phyloP scores from a whole-genome alignment of 2,797 vertebrate species.

The Diglossa cyanea region DNA sequence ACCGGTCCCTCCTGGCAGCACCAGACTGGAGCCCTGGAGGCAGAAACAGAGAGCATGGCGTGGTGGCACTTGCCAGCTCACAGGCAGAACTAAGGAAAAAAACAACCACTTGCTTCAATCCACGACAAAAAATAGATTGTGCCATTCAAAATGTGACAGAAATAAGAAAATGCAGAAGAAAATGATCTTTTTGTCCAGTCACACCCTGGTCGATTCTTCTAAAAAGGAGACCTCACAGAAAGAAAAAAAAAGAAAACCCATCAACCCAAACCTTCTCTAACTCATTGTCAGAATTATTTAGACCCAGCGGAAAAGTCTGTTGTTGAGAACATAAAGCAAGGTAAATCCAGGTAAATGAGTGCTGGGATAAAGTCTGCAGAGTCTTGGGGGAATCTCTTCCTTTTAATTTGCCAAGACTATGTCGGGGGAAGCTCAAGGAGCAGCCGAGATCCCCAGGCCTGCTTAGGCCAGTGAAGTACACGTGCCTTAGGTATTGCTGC shows the following conservation, averaged over 20 bases:
- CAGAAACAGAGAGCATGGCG: neutral
- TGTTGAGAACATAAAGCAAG: neutral
- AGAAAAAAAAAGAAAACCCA: neutral
- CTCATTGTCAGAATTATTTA: neutral
- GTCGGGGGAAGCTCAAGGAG: fast-evolving
- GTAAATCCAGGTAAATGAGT: neutral
- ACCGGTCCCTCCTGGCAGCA: neutral
- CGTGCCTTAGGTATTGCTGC: fast-evolving
- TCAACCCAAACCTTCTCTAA: neutral
- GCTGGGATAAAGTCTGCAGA: neutral
- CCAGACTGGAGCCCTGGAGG: neutral
- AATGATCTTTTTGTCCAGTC: neutral
- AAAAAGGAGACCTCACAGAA: neutral
- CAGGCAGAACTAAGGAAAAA: neutral
- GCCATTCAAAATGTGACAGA: neutral
- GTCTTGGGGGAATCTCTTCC: fast-evolving
- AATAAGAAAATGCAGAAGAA: neutral
- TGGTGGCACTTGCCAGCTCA: neutral
- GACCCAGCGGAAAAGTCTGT: neutral
- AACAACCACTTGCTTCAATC: neutral
- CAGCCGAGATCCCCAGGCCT: fast-evolving
- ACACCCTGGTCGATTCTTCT: neutral
- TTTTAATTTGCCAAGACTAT: neutral
- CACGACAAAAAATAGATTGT: neutral
- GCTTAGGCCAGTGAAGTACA: neutral